Evolutionary conservation across 2,888 invertebrate genomes (phyloP), one percentile per base, ranked within the genome.

Genomic region (Digitonthophagus gazella): DNA sequence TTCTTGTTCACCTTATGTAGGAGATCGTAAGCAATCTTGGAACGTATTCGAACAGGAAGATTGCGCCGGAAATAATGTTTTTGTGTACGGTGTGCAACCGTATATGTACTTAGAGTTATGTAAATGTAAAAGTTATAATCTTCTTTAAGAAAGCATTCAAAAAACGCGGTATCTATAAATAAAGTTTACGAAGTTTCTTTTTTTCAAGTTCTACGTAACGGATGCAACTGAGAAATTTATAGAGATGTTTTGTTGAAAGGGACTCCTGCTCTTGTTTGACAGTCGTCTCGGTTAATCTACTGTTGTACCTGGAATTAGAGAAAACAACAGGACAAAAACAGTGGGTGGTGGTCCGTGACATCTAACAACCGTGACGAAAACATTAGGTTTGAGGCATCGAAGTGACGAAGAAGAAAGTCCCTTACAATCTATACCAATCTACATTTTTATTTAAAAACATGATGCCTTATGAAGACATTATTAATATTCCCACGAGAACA

Each of bases 251-350:
- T 44, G 28, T 44, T 44, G n/a, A n/a, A n/a, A 8, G 28, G 28
- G 28, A n/a, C n/a, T n/a, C n/a, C n/a, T n/a, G n/a, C 28, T 6
- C 28, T 44, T 44, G 28, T 44, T 44, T 44, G 28, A 44, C 28
- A 44, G 28, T 44, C 2, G 28, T 44, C 28, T 44, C 28, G 28
- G 28, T 44, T 44, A 44, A 44, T 44, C 28, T 44, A 44, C 11
- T 44, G 8, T 44, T 44, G 28, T 61, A 61, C 61, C 19, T 61
- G 61, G 61, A 61, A 61, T 61, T 61, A 61, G 61, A 61, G 61
- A 61, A 61, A 61, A 61, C 61, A 18, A 61, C 61, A 61, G 61
- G 61, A 20, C 18, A 61, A 61, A 61, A 61, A 61, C 61, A 16
- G n/a, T 6, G 20, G 61, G 19, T 20, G 61, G n/a, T 20, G 61